These are phyloP conservation scores for Drosophila kanekoi DNA, from an alignment of 2,888 invertebrate genomes.

Conservation along the genomic window DNA sequence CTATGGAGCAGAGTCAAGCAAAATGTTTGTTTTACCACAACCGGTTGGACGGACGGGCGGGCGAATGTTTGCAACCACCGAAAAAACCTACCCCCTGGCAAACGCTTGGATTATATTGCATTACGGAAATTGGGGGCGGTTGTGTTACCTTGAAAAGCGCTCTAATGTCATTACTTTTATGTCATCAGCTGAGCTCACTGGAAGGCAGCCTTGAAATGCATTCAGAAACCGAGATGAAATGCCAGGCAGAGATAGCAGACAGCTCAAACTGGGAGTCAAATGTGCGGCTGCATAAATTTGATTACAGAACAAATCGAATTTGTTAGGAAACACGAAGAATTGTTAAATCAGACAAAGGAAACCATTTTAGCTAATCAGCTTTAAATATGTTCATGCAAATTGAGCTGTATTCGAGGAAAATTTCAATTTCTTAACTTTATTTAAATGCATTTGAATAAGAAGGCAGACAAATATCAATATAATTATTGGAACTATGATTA, in stretches of 20 bases:
- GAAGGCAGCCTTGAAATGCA: slow-evolving; percentile 39
- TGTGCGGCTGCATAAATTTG: slow-evolving; percentile 20
- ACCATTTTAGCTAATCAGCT: slow-evolving; percentile 23
- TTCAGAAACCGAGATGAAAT: slow-evolving; percentile 16
- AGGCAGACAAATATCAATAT: no score
- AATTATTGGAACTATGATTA: no score
- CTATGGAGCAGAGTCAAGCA: slow-evolving; percentile 41
- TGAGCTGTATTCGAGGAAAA: not conserved
- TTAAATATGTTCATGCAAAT: slow-evolving; percentile 20
- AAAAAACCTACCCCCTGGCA: slow-evolving; percentile 42
- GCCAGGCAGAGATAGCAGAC: not conserved
- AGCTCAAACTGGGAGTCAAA: not conserved
- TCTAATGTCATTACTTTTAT: slow-evolving; percentile 59
- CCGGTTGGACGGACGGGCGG: slow-evolving; percentile 20
- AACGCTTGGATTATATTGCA: slow-evolving; percentile 50
- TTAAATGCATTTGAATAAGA: not conserved
- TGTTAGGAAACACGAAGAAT: slow-evolving; percentile 8
- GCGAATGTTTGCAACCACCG: slow-evolving; percentile 53
- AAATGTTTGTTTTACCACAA: slow-evolving; percentile 61
- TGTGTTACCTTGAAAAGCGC: slow-evolving; percentile 42
- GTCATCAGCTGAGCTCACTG: slow-evolving; percentile 53
- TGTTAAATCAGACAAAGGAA: slow-evolving; percentile 16
- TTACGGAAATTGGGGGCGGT: slow-evolving; percentile 48
- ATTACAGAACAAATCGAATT: slow-evolving; percentile 50
- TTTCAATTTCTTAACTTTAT: not conserved